Base-by-base conservation (phyloP, 2,797 vertebrate genomes). In the Coreius guichenoti region DNA sequence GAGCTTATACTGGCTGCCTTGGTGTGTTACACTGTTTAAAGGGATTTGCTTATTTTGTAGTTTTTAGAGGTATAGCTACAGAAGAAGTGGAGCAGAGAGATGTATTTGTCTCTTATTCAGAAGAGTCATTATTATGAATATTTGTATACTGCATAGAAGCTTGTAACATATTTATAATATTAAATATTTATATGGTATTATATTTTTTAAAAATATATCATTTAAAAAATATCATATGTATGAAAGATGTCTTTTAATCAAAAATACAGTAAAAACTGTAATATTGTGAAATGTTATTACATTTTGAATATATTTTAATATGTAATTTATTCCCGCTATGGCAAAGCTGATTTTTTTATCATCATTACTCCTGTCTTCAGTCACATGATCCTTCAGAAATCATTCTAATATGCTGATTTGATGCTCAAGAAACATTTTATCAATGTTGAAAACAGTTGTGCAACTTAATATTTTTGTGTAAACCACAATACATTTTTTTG, bases 11-110 rank as follows among this genome's bases (percentile, higher is more conserved):
- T 47, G 51, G 63, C 36, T 58, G 26, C 14, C 67, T 47, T 79
- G 83, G 75, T 84, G 49, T 79, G 83, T 84, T 79, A 19, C 67
- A 70, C 26, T 56, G 29, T 9, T 68, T 16, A 49, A 65, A 11
- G 33, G 31, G 56, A 63, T 29, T 63, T 29, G 14, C 14, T 56
- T 75, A 54, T 14, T 56, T 76, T 23, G 3, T 54, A n/a, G 19
- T 74, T 73, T 19, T 49, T 19, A 47, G 69, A 47, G 45, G 45
- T 51, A 31, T 7, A 49, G 26, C 26, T 74, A 17, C 17, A 49
- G 26, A 74, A 16, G n/a, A 19, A 9, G 9, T n/a, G 8, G 16
- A 31, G 29, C 26, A 29, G 47, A 49, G 14, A 19, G 3, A 2
- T 47, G n/a, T 45, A 47, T 73, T 47, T 12, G 49, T 49, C 26